phyloP scores from a whole-genome alignment of 2,888 invertebrate genomes.

The Eumerus sabulonum region DNA sequence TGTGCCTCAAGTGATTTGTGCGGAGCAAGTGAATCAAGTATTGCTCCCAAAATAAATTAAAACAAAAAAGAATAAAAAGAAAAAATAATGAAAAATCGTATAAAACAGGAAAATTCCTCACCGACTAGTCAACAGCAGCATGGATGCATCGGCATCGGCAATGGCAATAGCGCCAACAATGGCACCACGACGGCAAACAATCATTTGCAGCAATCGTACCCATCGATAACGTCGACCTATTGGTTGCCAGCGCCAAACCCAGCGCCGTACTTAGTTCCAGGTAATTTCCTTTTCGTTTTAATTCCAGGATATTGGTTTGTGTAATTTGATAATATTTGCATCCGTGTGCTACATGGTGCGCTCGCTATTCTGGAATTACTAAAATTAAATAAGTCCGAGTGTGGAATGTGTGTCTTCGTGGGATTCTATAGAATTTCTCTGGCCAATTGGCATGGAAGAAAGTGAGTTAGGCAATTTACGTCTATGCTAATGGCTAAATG shows the following conservation, averaged over 20 bases:
- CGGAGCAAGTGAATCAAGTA: slow-evolving; percentile 25
- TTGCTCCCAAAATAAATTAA: slow-evolving; percentile 9
- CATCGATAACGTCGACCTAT: slow-evolving; percentile 90
- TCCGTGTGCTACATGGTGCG: too few species aligned
- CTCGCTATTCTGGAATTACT: too few species aligned
- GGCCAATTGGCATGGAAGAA: too few species aligned
- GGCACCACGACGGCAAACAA: slow-evolving; percentile 58
- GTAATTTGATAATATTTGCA: slow-evolving; percentile 36
- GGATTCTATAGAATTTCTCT: too few species aligned
- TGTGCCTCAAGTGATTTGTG: slow-evolving; percentile 43
- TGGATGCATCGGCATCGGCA: slow-evolving; percentile 44
- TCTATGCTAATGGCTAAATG: too few species aligned
- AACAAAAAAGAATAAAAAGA: slow-evolving; percentile 25
- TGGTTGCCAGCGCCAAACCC: slow-evolving; percentile 90
- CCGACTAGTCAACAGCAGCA: slow-evolving; percentile 71
- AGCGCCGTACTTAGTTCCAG: slow-evolving; percentile 91
- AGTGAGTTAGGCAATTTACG: too few species aligned
- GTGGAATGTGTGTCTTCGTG: too few species aligned
- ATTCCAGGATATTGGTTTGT: slow-evolving; percentile 61
- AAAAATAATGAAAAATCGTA: slow-evolving; percentile 71
- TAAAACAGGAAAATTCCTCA: slow-evolving; percentile 67
- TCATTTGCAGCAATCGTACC: slow-evolving; percentile 80
- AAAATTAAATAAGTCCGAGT: too few species aligned
- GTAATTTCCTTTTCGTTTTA: slow-evolving; percentile 80
- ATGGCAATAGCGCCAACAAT: too few species aligned